These are phyloP conservation scores for Fistularia commersonii DNA, from an alignment of 2,797 vertebrate species.

Conservation along the genomic window DNA sequence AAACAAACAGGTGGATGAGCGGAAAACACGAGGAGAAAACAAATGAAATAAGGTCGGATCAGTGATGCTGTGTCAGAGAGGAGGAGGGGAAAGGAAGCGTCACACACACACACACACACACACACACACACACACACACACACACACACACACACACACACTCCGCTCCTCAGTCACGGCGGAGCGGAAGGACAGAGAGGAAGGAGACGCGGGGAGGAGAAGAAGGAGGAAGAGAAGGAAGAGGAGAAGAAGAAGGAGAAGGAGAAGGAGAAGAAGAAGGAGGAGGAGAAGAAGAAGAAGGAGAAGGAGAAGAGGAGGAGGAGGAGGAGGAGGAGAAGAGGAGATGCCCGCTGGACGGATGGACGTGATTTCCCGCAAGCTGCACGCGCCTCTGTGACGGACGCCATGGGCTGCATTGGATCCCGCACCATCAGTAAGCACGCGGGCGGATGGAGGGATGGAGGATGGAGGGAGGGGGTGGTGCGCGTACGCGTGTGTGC, in stretches of 20 bases:
- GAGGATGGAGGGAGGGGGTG: too few species aligned
- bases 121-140: too few species aligned
- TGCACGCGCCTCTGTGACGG: conserved; percentile 64
- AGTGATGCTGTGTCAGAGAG: too few species aligned
- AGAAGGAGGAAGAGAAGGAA: conserved; percentile 7
- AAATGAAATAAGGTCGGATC: too few species aligned
- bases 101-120: too few species aligned
- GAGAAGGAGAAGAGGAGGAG: conserved; percentile 8
- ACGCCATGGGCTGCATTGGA: conserved; percentile 81
- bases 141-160: conserved; percentile 26
- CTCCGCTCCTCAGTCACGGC: conserved; percentile 39
- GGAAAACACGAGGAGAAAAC: too few species aligned
- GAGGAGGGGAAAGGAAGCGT: too few species aligned
- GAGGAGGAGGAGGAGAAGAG: conserved; percentile 1
- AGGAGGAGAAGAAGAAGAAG: conserved; percentile 8
- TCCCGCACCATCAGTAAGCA: conserved; percentile 79
- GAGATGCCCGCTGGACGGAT: conserved; percentile 31
- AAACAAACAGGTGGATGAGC: too few species aligned
- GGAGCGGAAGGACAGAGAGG: conserved; percentile 35
- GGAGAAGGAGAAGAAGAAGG: conserved; percentile 11
- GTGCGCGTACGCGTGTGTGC: neutral
- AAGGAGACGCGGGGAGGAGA: conserved; percentile 2
- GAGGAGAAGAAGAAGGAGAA: conserved; percentile 9
- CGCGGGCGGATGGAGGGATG: neutral
- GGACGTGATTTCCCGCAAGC: conserved; percentile 61